Conservation (phyloP, 2,113 vertebrate species). For the Agelaius tricolor region DNA sequence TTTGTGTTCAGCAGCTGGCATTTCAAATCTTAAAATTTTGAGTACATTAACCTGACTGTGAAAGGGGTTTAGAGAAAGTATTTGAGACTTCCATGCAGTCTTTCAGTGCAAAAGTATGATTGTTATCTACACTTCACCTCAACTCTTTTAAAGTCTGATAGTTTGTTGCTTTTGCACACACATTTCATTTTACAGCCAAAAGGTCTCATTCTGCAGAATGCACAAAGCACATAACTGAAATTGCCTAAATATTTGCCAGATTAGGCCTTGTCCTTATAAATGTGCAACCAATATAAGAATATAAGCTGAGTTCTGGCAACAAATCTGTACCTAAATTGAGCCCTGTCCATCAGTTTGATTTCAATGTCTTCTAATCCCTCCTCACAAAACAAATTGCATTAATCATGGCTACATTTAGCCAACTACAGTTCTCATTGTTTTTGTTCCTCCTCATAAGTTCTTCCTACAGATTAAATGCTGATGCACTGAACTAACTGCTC, state of each 20-base stretch:
- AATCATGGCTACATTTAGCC: slow-evolving; percentile 65
- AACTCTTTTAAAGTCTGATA: background rate
- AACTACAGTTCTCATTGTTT: slow-evolving; percentile 76
- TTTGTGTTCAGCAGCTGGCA: background rate
- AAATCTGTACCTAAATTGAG: slow-evolving; percentile 60
- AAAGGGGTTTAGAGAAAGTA: background rate
- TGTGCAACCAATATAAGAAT: background rate
- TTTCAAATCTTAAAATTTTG: slow-evolving; percentile 18
- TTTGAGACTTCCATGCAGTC: background rate
- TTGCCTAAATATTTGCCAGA: background rate
- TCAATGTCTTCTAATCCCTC: slow-evolving; percentile 75
- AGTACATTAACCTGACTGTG: background rate
- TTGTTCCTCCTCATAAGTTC: slow-evolving; percentile 75
- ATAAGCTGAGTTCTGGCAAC: background rate
- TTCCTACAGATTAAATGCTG: slow-evolving; percentile 83
- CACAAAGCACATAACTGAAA: background rate
- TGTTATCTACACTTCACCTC: background rate
- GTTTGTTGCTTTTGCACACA: background rate
- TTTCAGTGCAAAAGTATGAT: background rate
- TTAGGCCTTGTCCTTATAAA: slow-evolving; percentile 3
- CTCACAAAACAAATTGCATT: slow-evolving; percentile 80
- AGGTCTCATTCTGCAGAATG: background rate
- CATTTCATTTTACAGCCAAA: background rate
- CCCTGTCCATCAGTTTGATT: slow-evolving; percentile 67
- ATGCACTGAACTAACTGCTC: slow-evolving; percentile 68